A percentile compares a stretch with the other conserved stretches of the same genome.
These are phyloP conservation scores for Halocynthia roretzi DNA, from an alignment of 23 tunicate species.

Conservation along the genomic window DNA sequence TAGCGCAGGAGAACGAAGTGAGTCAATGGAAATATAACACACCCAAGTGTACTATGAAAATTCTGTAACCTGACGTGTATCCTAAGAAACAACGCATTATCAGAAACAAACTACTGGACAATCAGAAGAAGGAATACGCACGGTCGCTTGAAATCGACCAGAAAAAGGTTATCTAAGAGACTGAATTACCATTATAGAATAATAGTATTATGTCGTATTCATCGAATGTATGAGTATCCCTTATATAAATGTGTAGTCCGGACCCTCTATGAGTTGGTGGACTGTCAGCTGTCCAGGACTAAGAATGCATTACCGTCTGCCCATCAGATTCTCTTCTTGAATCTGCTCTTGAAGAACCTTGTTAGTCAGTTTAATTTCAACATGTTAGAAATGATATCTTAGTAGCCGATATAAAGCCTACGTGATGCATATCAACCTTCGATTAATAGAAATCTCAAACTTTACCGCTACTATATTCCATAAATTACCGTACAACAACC, in stretches of 20 bases:
- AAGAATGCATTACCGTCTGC: too few species aligned
- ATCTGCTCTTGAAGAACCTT: too few species aligned
- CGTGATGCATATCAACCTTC: too few species aligned
- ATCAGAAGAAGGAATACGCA: conserved; percentile 8
- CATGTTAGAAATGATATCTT: too few species aligned
- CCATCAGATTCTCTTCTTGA: too few species aligned
- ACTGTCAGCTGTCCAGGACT: too few species aligned
- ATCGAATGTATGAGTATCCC: background rate
- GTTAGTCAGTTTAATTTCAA: too few species aligned
- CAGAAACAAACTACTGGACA: conserved; percentile 8
- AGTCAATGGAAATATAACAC: background rate
- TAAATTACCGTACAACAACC: too few species aligned
- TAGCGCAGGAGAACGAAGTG: conserved; percentile 8
- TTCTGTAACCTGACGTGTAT: background rate
- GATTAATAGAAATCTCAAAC: too few species aligned
- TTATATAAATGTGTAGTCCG: background rate
- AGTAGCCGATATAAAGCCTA: too few species aligned
- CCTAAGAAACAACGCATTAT: conserved; percentile 11
- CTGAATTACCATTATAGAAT: background rate
- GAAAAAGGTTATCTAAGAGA: conserved; percentile 9
- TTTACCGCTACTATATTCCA: too few species aligned
- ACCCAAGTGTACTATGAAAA: background rate
- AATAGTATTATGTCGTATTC: background rate
- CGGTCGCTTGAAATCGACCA: conserved; percentile 9
- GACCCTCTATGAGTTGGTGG: too few species aligned